These are phyloP conservation scores for Schizopygopsis pylzovi DNA, from an alignment of 2,797 vertebrate genomes.

Conservation along the genomic window DNA sequence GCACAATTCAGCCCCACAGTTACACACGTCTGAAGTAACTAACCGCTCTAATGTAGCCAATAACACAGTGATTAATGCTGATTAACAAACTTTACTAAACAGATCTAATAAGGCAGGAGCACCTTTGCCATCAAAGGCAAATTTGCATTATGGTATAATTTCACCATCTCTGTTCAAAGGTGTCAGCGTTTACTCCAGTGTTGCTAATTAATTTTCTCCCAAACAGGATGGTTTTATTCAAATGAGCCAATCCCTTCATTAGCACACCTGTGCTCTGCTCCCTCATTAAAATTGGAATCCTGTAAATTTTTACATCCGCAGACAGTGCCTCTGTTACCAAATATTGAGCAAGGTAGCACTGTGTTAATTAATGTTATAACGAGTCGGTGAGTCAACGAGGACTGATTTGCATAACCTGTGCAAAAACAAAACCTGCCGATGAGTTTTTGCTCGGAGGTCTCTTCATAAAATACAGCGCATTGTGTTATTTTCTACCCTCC, in stretches of 20 bases:
- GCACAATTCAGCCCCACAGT: slow-evolving; percentile 28
- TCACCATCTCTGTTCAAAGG: slow-evolving; percentile 57
- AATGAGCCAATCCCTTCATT: slow-evolving; percentile 75
- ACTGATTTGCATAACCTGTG: slow-evolving; percentile 76
- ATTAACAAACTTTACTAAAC: slow-evolving; percentile 57
- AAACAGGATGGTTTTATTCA: slow-evolving; percentile 73
- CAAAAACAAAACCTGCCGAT: slow-evolving; percentile 62
- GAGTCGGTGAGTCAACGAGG: slow-evolving; percentile 57
- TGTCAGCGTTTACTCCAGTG: slow-evolving; percentile 60
- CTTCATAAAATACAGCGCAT: slow-evolving; percentile 34
- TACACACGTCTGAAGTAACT: slow-evolving; percentile 40
- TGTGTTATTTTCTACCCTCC: slow-evolving; percentile 62
- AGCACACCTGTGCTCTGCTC: slow-evolving; percentile 80
- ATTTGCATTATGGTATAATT: slow-evolving; percentile 62
- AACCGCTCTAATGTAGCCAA: slow-evolving; percentile 49
- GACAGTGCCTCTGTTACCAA: slow-evolving; percentile 78
- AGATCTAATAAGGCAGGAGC: slow-evolving; percentile 38
- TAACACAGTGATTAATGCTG: slow-evolving; percentile 48
- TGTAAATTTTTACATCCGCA: slow-evolving; percentile 81
- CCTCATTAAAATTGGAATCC: slow-evolving; percentile 80
- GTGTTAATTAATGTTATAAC: slow-evolving; percentile 84
- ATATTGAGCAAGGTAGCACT: slow-evolving; percentile 82
- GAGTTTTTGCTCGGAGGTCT: slow-evolving; percentile 55
- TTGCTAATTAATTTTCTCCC: slow-evolving; percentile 70
- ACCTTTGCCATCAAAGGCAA: slow-evolving; percentile 47